Evolutionary conservation across 2,888 invertebrate genomes (phyloP), one percentile per base, ranked within the genome.

Genomic region (Eupelmus urozonus): DNA sequence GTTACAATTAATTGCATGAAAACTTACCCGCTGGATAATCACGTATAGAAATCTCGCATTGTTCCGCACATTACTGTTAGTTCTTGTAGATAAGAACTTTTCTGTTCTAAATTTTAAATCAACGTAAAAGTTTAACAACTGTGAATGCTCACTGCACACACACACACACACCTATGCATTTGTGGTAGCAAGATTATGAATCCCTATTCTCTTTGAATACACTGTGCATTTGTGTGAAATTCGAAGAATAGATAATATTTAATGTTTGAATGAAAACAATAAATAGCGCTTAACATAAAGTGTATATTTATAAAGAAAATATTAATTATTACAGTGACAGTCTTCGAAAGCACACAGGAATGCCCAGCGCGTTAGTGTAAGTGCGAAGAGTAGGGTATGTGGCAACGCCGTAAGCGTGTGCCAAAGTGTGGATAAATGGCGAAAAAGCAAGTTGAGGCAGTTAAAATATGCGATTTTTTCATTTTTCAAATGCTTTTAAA

Each of bases 281-380:
- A 49, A 51, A 29, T 71, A 60, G 25, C 7, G 13, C 20, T 71
- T 71, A 9, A 53, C 34, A 51, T 29, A 49, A 55, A 53, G 40
- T 62, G 29, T 63, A 42, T 49, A 74, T 55, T 70, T 25, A 45
- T 49, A 59, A 71, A 25, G 9, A 55, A 45, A n/a, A 34, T 34
- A 18, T 59, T 70, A 65, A 70, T 53, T 66, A 63, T 79, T 73
- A n/a, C 62, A 76, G 63, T 25, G 71, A 75, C 27, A 45, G 67
- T 66, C 71, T 77, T 71, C 67, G 74, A 69, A 74, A 75, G 51
- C 62, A 45, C 27, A 55, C 73, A 66, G 76, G 45, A 70, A 70
- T 76, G 20, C 42, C 73, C 3, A 76, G 67, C 34, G 65, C 69
- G n/a, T 25, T 67, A 29, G 62, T 76, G 34, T 69, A 18, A 45